Evolutionary conservation across 2,113 vertebrate species (phyloP).

Genomic region (Colinus virginianus): DNA sequence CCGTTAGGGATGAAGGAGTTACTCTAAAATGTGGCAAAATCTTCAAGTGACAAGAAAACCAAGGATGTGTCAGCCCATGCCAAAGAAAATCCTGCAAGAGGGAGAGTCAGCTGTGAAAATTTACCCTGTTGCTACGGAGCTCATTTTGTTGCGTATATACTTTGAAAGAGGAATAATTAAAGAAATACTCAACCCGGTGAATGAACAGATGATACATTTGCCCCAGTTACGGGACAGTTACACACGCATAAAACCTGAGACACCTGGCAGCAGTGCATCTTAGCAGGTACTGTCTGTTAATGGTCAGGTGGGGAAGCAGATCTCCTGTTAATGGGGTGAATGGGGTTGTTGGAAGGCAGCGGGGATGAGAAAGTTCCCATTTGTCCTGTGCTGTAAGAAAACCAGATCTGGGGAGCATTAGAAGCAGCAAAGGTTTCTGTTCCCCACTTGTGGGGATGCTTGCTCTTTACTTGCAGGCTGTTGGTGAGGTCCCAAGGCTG

Average conservation of each 20-base stretch:
- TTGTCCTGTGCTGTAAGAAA: not conserved
- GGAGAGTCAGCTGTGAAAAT: constrained; percentile 15
- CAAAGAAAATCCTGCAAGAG: constrained; percentile 35
- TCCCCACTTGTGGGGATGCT: not conserved
- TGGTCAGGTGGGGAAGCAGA: not conserved
- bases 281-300: not conserved
- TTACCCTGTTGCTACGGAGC: constrained; percentile 17
- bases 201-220: not conserved
- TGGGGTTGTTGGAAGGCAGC: not conserved
- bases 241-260: not conserved
- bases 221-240: not conserved
- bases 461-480: not conserved
- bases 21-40: not conserved
- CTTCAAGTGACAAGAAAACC: not conserved
- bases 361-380: not conserved
- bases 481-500: not conserved
- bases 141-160: not conserved
- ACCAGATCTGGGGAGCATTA: not conserved
- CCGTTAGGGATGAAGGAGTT: not conserved
- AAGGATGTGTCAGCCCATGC: not conserved
- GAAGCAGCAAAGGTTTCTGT: not conserved
- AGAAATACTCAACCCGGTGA: not conserved
- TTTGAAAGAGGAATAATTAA: not conserved
- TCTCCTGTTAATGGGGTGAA: not conserved
- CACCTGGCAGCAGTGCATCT: not conserved